Evolutionary conservation across 2,797 vertebrate genomes (phyloP).

Genomic region (Pygocentrus nattereri): DNA sequence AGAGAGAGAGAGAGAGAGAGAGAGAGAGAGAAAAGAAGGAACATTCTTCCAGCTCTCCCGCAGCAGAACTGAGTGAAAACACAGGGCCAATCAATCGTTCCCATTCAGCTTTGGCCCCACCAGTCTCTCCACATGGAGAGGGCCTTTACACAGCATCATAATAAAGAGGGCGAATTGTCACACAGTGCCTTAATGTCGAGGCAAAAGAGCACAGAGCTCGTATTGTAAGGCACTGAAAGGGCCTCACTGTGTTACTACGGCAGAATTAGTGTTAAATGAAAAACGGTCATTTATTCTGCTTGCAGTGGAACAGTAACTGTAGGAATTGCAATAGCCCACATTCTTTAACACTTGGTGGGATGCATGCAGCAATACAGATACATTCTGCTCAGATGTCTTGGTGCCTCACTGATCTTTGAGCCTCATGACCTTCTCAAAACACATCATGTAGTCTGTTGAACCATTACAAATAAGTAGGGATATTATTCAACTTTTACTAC

Average conservation of each 20-base stretch:
- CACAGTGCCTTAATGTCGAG: slow-evolving; percentile 49
- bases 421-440: background rate
- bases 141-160: slow-evolving; percentile 57
- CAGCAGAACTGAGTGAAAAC: slow-evolving; percentile 49
- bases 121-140: slow-evolving; percentile 50
- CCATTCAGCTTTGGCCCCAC: slow-evolving; percentile 43
- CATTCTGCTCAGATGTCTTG: background rate
- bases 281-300: slow-evolving; percentile 52
- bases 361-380: slow-evolving; percentile 2
- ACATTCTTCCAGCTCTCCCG: slow-evolving; percentile 45
- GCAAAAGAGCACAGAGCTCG: slow-evolving; percentile 52
- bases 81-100: slow-evolving; percentile 47
- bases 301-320: slow-evolving; percentile 22
- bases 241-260: slow-evolving; percentile 39
- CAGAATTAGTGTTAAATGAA: slow-evolving; percentile 57
- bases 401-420: background rate
- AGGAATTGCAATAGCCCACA: slow-evolving; percentile 16
- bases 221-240: slow-evolving; percentile 56
- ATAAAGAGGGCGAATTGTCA: slow-evolving; percentile 61
- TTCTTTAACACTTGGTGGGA: slow-evolving; percentile 31
- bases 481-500: too few relatives aligned
- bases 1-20: background rate
- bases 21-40: slow-evolving; percentile 27
- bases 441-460: background rate
- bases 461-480: background rate